Evolutionary conservation across 1,140 invertebrate species (phyloP), one percentile per base, ranked within the genome.

Genomic region (Calephelis virginiensis): DNA sequence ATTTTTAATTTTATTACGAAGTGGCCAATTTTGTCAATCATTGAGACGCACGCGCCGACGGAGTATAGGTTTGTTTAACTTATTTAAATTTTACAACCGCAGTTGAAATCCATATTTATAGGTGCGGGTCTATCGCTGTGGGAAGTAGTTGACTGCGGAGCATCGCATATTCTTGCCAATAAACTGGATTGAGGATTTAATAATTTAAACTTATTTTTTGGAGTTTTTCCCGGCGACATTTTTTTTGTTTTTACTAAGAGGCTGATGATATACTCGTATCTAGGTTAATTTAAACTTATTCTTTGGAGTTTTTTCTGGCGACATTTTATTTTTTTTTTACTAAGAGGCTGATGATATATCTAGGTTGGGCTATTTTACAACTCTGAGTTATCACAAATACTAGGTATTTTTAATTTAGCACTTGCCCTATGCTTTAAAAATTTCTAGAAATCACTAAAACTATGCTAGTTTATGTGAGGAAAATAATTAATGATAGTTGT

Each of bases 91-190:
- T 86, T 82, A 86, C 78, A 85, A 76, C 80, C 73, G 68, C 78
- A 73, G 79, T 81, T 82, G 76, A 80, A 84, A 78, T 82, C 74
- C 76, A 80, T 83, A 85, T 87, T 87, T 83, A 87, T 78, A 77
- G 70, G 49, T 56, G 13, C 63, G 50, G 49, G 63, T 53, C 38
- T 50, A 50, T 73, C 73, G 72, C 72, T 75, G 67, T 68, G 72
- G 71, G 65, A 63, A 70, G 70, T 73, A 64, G 67, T 49, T 63
- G 72, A 72, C 66, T 70, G 72, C 67, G 48, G 77, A 73, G 77
- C 78, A 74, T 80, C 77, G 72, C 68, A 68, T 72, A 65, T 71
- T 66, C 64, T 64, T 66, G 81, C 78, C 76, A 77, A 75, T 64
- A 76, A 28, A 73, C 69, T 76, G 63, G 80, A 81, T 75, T 71